These are phyloP conservation scores for Luperina testacea DNA, from an alignment of 2,888 invertebrate species.

Conservation along the genomic window DNA sequence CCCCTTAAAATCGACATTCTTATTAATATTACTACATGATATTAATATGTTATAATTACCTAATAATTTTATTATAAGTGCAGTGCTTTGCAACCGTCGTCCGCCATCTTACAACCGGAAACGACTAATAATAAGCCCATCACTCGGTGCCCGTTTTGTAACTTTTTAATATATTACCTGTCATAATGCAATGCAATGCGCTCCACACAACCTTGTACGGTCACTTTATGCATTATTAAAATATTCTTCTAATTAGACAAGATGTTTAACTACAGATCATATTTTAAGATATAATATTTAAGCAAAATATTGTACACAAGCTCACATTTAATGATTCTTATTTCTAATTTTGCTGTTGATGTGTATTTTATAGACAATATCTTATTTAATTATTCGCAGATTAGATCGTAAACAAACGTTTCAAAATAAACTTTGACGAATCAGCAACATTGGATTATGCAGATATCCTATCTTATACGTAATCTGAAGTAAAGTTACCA, in stretches of 20 bases:
- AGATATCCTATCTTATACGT: slow-evolving; percentile 13
- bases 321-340: not conserved
- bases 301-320: slow-evolving; percentile 19
- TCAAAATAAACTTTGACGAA: slow-evolving; percentile 26
- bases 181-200: slow-evolving; percentile 52
- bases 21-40: slow-evolving; percentile 8
- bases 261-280: slow-evolving; percentile 14
- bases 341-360: slow-evolving; percentile 6
- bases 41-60: slow-evolving; percentile 21
- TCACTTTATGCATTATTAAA: slow-evolving; percentile 45
- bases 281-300: slow-evolving; percentile 28
- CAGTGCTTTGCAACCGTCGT: slow-evolving; percentile 28
- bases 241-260: slow-evolving; percentile 48
- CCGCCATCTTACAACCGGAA: slow-evolving; percentile 49
- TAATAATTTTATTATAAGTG: slow-evolving; percentile 26
- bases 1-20: not conserved
- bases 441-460: slow-evolving; percentile 4
- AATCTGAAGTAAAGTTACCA: slow-evolving; percentile 29
- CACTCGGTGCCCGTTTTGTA: slow-evolving; percentile 51
- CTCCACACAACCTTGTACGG: slow-evolving; percentile 41
- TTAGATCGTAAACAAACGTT: slow-evolving; percentile 9
- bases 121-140: slow-evolving; percentile 56
- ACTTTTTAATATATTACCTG: slow-evolving; percentile 66
- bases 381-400: slow-evolving; percentile 1
- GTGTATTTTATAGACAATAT: slow-evolving; percentile 17